These are phyloP conservation scores for honey bee (Apis mellifera) DNA, from an alignment of 1,140 invertebrate species.

Conservation along the genomic window DNA sequence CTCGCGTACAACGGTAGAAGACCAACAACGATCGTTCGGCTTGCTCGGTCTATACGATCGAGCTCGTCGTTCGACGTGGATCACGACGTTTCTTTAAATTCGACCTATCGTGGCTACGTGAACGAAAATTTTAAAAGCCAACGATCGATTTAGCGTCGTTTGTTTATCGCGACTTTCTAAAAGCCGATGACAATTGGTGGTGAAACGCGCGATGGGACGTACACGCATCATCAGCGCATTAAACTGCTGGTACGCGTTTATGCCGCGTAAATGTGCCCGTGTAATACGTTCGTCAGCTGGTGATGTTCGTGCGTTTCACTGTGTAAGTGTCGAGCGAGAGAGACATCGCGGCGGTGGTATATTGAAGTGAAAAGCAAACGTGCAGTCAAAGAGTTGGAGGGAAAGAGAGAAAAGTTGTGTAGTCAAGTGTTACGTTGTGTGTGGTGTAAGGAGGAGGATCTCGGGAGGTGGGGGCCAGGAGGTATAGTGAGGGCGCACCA, in stretches of 20 bases:
- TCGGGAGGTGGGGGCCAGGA: slow-evolving; percentile 64
- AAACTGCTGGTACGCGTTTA: slow-evolving; percentile 51
- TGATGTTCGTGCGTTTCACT: slow-evolving; percentile 43
- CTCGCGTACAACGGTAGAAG: slow-evolving; percentile 3
- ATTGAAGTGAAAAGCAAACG: slow-evolving; percentile 16
- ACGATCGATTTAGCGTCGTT: not conserved
- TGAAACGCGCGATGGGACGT: slow-evolving; percentile 31
- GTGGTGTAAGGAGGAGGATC: slow-evolving; percentile 60
- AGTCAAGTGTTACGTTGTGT: slow-evolving; percentile 70
- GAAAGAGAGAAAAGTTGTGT: slow-evolving; percentile 49
- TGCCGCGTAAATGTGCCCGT: slow-evolving; percentile 57
- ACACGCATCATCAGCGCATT: slow-evolving; percentile 43
- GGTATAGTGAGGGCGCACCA: slow-evolving; percentile 57
- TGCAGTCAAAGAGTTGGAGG: not conserved
- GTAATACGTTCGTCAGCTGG: slow-evolving; percentile 50
- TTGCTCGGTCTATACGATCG: not conserved
- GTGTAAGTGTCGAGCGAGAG: slow-evolving; percentile 21
- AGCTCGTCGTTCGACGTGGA: not conserved
- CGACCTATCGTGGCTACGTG: not conserved
- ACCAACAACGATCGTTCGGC: not conserved
- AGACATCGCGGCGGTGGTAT: slow-evolving; percentile 18
- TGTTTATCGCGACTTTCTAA: slow-evolving; percentile 7
- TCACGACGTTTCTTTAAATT: slow-evolving; percentile 8
- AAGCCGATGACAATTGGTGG: slow-evolving; percentile 33
- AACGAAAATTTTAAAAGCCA: not conserved